Percentiles rank a stretch among this genome's conserved stretches.
These are phyloP conservation scores for Bubo scandiacus DNA, from an alignment of 2,113 vertebrate species.

Conservation along the genomic window DNA sequence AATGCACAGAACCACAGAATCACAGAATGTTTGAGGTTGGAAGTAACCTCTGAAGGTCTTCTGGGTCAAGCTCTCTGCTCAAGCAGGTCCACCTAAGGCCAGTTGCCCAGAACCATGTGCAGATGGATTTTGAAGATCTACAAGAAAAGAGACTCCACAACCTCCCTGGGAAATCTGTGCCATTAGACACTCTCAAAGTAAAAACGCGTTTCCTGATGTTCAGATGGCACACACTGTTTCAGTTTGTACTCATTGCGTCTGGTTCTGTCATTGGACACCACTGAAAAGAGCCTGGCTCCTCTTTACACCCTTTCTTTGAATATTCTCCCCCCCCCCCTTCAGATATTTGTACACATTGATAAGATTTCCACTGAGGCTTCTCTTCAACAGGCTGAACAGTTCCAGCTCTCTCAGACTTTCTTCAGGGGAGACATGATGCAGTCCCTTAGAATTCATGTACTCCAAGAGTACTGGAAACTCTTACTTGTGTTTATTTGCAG, in stretches of 20 bases:
- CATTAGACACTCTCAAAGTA: not conserved
- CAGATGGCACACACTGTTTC: not conserved
- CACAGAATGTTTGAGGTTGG: not conserved
- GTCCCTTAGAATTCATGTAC: not conserved
- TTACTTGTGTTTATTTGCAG: not conserved
- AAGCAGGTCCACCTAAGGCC: not conserved
- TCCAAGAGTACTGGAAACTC: not conserved
- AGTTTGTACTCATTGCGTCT: not conserved
- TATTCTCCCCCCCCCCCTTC: not conserved
- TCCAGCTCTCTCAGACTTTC: not conserved
- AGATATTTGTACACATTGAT: not conserved
- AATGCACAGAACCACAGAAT: not conserved
- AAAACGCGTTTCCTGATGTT: not conserved
- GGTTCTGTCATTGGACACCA: not conserved
- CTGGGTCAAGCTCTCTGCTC: not conserved
- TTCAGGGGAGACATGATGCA: not conserved
- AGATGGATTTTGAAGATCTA: not conserved
- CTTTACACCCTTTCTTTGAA: not conserved
- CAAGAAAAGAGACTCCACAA: not conserved
- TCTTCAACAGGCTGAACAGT: not conserved
- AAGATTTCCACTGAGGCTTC: not conserved
- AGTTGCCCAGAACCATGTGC: not conserved
- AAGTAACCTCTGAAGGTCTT: not conserved
- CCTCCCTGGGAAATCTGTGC: not conserved
- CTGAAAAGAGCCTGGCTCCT: not conserved